Evolutionary conservation across 1,140 invertebrate species (phyloP).

Genomic region (Tetramorium simillimum): DNA sequence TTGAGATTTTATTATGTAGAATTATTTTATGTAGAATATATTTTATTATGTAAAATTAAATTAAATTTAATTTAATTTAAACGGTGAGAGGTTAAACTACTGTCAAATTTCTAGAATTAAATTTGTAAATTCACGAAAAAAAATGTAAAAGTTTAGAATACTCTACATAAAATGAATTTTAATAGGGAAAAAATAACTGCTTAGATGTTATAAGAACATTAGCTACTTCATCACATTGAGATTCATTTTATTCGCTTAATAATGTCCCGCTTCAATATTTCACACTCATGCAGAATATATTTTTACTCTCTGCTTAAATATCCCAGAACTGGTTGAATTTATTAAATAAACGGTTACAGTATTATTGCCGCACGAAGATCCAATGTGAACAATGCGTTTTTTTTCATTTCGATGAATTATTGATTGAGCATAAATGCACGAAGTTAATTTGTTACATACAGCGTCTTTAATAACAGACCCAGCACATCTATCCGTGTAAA

Average conservation of each 20-base stretch:
- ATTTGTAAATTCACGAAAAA: neutral
- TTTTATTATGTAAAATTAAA: too few species aligned
- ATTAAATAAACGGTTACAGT: neutral
- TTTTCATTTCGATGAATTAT: neutral
- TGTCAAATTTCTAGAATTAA: neutral
- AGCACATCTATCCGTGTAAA: conserved; percentile 29
- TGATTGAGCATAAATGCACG: neutral
- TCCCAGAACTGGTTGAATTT: neutral
- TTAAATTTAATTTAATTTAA: neutral
- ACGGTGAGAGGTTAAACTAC: neutral
- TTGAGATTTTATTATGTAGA: neutral
- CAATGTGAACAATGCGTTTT: neutral
- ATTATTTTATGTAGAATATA: too few species aligned
- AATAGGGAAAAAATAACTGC: neutral
- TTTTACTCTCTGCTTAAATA: conserved; percentile 16
- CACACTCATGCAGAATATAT: conserved; percentile 2
- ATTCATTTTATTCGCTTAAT: conserved; percentile 38
- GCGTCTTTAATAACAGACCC: neutral
- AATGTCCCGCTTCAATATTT: neutral
- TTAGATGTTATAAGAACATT: neutral
- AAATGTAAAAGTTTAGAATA: neutral
- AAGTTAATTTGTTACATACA: neutral
- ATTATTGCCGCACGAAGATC: neutral
- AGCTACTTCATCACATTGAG: neutral
- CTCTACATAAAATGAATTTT: neutral